These are phyloP conservation scores for Aphelocoma coerulescens DNA, from an alignment of 2,113 vertebrate species.

Conservation along the genomic window DNA sequence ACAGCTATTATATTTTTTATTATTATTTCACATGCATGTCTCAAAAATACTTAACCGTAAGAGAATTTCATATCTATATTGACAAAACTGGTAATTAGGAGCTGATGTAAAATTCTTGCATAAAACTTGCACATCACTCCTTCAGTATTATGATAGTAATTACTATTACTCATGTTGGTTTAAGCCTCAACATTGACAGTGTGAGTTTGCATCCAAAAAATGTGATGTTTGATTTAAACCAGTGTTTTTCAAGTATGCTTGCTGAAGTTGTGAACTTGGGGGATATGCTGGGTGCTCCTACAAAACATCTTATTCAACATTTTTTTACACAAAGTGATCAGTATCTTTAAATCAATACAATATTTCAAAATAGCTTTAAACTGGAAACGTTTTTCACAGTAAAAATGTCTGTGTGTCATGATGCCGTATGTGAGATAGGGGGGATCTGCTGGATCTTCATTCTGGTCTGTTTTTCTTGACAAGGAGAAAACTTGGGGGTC, in stretches of 20 bases:
- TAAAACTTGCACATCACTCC: background rate
- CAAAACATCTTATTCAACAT: background rate
- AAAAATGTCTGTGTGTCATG: background rate
- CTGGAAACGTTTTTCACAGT: background rate
- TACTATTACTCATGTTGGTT: background rate
- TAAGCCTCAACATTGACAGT: background rate
- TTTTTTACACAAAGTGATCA: background rate
- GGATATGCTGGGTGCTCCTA: background rate
- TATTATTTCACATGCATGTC: background rate
- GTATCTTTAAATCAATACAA: background rate
- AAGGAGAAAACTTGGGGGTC: background rate
- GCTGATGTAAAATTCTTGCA: background rate
- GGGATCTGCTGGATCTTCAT: background rate
- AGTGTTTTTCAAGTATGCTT: background rate
- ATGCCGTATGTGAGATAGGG: fast-evolving
- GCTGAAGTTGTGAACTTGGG: background rate
- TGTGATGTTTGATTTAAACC: background rate
- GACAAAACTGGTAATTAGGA: conserved; percentile 11
- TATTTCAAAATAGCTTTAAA: background rate
- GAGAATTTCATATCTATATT: background rate
- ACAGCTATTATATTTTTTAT: background rate
- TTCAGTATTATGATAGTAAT: background rate
- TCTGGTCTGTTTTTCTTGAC: background rate
- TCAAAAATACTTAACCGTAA: background rate
- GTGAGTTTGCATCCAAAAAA: background rate